Evolutionary conservation across 2,113 vertebrate species (phyloP).

Genomic region (Gobio gobio): DNA sequence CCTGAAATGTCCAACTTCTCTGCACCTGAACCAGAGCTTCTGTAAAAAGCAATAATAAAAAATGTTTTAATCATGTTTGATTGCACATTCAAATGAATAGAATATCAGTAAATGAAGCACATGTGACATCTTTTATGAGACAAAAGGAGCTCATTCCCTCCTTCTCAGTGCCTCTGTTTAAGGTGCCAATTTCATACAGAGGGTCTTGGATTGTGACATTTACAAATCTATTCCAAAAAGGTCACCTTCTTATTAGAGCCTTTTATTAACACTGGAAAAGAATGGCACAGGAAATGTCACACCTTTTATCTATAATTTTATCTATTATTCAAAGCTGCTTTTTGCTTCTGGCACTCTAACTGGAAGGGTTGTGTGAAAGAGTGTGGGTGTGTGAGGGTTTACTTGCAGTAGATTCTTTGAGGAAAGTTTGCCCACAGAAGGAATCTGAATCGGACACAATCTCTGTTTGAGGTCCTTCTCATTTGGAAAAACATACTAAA

Average conservation of each 20-base stretch:
- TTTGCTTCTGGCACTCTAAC: slow-evolving; percentile 54
- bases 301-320: slow-evolving; percentile 76
- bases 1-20: neutral
- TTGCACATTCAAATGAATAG: neutral
- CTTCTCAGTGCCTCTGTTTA: slow-evolving; percentile 36
- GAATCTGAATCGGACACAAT: neutral
- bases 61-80: neutral
- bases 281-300: slow-evolving; percentile 76
- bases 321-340: slow-evolving; percentile 63
- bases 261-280: slow-evolving; percentile 76
- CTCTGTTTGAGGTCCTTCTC: neutral
- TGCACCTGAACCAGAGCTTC: neutral
- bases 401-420: neutral
- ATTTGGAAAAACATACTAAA: neutral
- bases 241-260: slow-evolving; percentile 76
- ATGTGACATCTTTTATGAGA: slow-evolving; percentile 11
- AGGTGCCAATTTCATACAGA: slow-evolving; percentile 53
- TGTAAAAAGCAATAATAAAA: neutral
- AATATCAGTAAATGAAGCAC: slow-evolving; percentile 19
- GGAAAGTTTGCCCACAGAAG: neutral
- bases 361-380: slow-evolving; percentile 4
- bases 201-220: slow-evolving; percentile 67
- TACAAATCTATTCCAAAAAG: slow-evolving; percentile 77
- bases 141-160: neutral
- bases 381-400: slow-evolving; percentile 10